Conservation (phyloP, 2,888 invertebrate species). For the Sesia apiformis region DNA sequence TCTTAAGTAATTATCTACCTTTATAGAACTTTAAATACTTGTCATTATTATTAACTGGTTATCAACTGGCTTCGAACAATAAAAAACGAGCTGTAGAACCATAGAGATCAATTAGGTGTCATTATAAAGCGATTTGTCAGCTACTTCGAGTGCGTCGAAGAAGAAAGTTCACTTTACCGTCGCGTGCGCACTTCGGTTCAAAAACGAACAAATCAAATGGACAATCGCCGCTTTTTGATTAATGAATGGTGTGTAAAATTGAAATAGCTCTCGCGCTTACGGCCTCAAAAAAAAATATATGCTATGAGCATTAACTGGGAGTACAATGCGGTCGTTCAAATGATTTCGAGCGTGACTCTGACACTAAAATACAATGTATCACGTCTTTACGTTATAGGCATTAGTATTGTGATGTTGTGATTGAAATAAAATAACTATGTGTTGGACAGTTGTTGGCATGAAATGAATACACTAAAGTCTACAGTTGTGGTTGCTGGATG, state of each 20-base stretch:
- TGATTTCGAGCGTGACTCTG: neutral
- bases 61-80: neutral
- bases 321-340: constrained; percentile 1
- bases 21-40: no score
- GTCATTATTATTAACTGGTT: neutral
- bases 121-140: constrained; percentile 58
- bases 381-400: no score
- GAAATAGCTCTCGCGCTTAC: constrained; percentile 27
- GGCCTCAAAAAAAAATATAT: constrained; percentile 14
- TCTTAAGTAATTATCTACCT: no score
- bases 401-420: no score
- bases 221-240: constrained; percentile 32
- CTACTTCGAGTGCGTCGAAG: constrained; percentile 18
- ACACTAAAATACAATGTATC: neutral
- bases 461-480: no score
- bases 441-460: no score
- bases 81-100: constrained; percentile 21
- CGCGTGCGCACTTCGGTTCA: constrained; percentile 32
- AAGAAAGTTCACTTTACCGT: constrained; percentile 35
- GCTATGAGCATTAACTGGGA: constrained; percentile 10
- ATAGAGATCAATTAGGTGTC: constrained; percentile 42
- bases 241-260: constrained; percentile 47
- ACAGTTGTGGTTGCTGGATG: no score
- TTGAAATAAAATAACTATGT: no score
- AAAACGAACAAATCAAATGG: constrained; percentile 22